A percentile compares a stretch with the other conserved stretches of the same genome.
These are phyloP conservation scores for Tetropium fuscum DNA, from an alignment of 2,888 invertebrate species.

Conservation along the genomic window DNA sequence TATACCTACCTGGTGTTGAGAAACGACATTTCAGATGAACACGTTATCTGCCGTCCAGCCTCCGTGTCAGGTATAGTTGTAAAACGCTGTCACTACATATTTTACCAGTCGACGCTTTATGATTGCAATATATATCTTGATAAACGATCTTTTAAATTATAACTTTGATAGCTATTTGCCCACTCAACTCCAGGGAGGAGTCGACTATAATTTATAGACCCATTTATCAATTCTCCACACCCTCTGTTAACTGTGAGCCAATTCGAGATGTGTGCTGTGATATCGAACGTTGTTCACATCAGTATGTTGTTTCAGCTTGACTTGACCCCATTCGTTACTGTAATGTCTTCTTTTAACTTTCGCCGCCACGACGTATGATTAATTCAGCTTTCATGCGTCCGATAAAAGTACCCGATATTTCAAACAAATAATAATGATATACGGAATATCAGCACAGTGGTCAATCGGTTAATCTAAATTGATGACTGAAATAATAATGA, in stretches of 20 bases:
- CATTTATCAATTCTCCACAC: constrained; percentile 69
- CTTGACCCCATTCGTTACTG: constrained; percentile 66
- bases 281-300: constrained; percentile 59
- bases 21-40: constrained; percentile 31
- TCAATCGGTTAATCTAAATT: no score
- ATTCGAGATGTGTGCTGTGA: constrained; percentile 70
- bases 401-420: constrained; percentile 35
- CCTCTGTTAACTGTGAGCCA: constrained; percentile 69
- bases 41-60: constrained; percentile 49
- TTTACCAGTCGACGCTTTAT: constrained; percentile 57
- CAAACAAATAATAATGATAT: constrained; percentile 42
- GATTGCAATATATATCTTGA: constrained; percentile 67
- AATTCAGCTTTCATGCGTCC: constrained; percentile 50
- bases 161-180: constrained; percentile 68
- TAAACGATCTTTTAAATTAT: constrained; percentile 68
- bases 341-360: constrained; percentile 67
- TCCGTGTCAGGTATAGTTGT: constrained; percentile 50
- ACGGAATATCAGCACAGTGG: no score
- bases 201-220: constrained; percentile 65
- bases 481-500: no score
- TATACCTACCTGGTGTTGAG: constrained; percentile 32
- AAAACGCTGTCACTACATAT: constrained; percentile 51
- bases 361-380: constrained; percentile 60
- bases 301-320: constrained; percentile 66
- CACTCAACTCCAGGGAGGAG: constrained; percentile 67